Evolutionary conservation across 2,113 vertebrate species (phyloP), one percentile per base, ranked within the genome.

Genomic region (Campylorhamphus procurvoides): DNA sequence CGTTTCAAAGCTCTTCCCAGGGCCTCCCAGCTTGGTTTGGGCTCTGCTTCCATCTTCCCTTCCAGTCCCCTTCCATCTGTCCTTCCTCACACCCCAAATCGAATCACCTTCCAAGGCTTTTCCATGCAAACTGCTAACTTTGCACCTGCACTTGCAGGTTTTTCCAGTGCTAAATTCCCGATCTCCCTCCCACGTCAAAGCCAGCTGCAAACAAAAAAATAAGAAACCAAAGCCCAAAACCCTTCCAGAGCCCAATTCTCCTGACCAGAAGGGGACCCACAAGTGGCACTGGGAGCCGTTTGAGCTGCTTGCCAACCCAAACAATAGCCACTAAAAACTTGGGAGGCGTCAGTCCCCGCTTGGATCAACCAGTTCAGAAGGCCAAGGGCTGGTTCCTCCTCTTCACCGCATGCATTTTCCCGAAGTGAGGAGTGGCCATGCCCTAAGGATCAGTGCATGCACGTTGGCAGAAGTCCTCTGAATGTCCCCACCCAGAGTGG

Each of bases 391-490:
- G 53, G 58, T 52, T 89, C 73, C 72, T 91, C 94, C 50, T 96
- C 94, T 42, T 95, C 93, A 53, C 84, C 93, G 29, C 96, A 97
- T 97, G 96, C 96, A 96, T 2, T 56, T 94, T 94, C 81, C 42
- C 63, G 14, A 89, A 25, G 50, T 35, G 92, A 97, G 92, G 92
- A 93, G 93, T 5, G 66, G 12, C 25, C 2, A 13, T 11, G 87
- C 92, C 93, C 90, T 55, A 84, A 91, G 90, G 66, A 64, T 84
- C 95, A 68, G 87, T 63, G 84, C 95, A 94, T 94, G 96, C 94
- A 94, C 76, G 3, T 85, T 4, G 6, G 79, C 74, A 72, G 52
- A 75, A 85, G 91, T 73, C 64, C 56, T 91, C 88, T 6, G 68
- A 84, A 56, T 1, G 22, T 74, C 73, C 13, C 1, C 37, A 13